A percentile compares a stretch with the other conserved stretches of the same genome.
Conservation (phyloP, 2,113 vertebrate genomes). For the Fulica atra region DNA sequence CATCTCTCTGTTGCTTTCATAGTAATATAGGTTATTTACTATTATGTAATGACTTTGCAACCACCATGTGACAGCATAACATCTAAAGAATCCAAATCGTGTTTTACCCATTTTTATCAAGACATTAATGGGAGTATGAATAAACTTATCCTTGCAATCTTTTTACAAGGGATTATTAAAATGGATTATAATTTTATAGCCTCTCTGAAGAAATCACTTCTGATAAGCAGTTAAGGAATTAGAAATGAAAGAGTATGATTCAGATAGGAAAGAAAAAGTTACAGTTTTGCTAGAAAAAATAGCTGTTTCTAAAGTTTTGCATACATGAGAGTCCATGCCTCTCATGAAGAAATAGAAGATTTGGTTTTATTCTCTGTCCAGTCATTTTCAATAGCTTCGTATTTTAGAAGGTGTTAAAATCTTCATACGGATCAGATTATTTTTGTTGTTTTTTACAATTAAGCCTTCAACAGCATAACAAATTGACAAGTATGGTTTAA, state of each 20-base stretch:
- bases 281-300: neutral
- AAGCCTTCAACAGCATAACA: neutral
- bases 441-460: neutral
- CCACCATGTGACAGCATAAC: fast-evolving
- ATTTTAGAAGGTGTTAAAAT: neutral
- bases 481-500: neutral
- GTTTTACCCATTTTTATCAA: neutral
- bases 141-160: neutral
- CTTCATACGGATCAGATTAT: neutral
- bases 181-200: neutral
- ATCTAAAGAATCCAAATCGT: neutral
- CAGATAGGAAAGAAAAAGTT: neutral
- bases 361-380: neutral
- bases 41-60: neutral
- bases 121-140: neutral
- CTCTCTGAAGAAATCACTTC: neutral
- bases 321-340: fast-evolving
- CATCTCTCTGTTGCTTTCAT: neutral
- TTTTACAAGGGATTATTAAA: neutral
- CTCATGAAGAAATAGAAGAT: neutral
- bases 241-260: neutral
- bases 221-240: neutral
- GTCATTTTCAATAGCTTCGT: neutral
- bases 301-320: neutral
- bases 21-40: neutral